These are phyloP conservation scores for Pitta sordida DNA, from an alignment of 2,113 vertebrate species.

Conservation along the genomic window DNA sequence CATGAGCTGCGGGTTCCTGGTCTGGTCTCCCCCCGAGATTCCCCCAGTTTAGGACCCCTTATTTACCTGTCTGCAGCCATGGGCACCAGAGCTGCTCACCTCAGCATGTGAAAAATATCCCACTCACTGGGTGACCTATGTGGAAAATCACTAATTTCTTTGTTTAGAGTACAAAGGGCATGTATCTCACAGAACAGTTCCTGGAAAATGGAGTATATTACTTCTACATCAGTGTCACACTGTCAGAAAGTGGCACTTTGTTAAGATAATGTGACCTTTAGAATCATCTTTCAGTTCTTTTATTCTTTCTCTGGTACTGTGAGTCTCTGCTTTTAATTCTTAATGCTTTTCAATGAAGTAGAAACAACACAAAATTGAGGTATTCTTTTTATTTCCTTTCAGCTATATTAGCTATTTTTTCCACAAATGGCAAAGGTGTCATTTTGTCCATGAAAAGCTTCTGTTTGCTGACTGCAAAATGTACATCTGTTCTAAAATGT, in stretches of 20 bases:
- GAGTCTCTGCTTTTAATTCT: slow-evolving; percentile 59
- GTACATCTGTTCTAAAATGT: slow-evolving; percentile 26
- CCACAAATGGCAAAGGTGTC: slow-evolving; percentile 19
- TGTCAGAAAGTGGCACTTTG: slow-evolving; percentile 75
- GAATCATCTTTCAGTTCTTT: slow-evolving; percentile 65
- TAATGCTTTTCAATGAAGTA: slow-evolving; percentile 36
- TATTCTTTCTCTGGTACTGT: slow-evolving; percentile 28
- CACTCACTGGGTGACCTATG: slow-evolving; percentile 67
- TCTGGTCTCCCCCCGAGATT: not conserved
- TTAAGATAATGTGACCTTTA: slow-evolving; percentile 82
- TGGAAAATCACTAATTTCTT: slow-evolving; percentile 72
- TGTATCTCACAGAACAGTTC: slow-evolving; percentile 41
- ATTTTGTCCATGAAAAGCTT: slow-evolving; percentile 23
- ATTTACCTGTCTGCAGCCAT: not conserved
- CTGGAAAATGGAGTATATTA: slow-evolving; percentile 62
- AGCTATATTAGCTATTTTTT: not conserved
- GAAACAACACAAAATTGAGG: slow-evolving; percentile 28
- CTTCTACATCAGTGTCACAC: slow-evolving; percentile 42
- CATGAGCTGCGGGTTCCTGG: not conserved
- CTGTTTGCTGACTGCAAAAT: slow-evolving; percentile 4
- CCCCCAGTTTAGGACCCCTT: not conserved
- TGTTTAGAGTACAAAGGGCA: slow-evolving; percentile 72
- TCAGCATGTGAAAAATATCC: not conserved
- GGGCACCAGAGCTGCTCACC: not conserved
- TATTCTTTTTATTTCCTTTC: not conserved